phyloP scores from a whole-genome alignment of 2,888 invertebrate genomes.

The Eretmocerus hayati region DNA sequence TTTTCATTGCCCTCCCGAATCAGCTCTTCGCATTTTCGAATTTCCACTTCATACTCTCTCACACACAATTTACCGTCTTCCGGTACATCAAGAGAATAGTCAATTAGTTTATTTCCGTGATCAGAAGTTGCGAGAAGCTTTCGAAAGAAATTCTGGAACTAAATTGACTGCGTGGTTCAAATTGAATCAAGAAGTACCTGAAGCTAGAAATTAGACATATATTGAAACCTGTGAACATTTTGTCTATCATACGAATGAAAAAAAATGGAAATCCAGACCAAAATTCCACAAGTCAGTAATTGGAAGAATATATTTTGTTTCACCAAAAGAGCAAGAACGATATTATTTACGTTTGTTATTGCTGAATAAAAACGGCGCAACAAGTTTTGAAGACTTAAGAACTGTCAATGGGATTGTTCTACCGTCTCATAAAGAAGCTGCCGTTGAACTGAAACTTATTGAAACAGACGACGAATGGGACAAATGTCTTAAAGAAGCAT shows the following conservation, averaged over 20 bases:
- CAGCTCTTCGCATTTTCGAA: neutral
- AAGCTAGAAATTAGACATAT: neutral
- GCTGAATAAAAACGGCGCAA: constrained; percentile 2
- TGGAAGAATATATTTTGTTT: constrained; percentile 18
- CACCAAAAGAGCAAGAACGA: constrained; percentile 5
- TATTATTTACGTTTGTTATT: neutral
- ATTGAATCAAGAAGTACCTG: constrained; percentile 6
- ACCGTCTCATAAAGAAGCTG: neutral
- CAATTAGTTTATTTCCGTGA: constrained; percentile 2
- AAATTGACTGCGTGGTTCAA: constrained; percentile 13
- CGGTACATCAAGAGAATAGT: neutral
- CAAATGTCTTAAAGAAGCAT: constrained; percentile 15
- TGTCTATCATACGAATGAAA: constrained; percentile 4
- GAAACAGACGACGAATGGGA: no score
- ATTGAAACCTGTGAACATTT: neutral
- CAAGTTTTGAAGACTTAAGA: neutral
- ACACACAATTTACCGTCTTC: neutral
- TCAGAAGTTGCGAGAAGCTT: neutral
- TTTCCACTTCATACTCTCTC: no score
- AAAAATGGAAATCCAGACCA: constrained; percentile 13
- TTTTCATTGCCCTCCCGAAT: neutral
- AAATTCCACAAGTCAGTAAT: constrained; percentile 7
- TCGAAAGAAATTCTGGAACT: constrained; percentile 10
- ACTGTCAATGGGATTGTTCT: neutral
- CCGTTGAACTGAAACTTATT: neutral